phyloP scores from a whole-genome alignment of 2,888 invertebrate species.

The Stomorhina lunata region DNA sequence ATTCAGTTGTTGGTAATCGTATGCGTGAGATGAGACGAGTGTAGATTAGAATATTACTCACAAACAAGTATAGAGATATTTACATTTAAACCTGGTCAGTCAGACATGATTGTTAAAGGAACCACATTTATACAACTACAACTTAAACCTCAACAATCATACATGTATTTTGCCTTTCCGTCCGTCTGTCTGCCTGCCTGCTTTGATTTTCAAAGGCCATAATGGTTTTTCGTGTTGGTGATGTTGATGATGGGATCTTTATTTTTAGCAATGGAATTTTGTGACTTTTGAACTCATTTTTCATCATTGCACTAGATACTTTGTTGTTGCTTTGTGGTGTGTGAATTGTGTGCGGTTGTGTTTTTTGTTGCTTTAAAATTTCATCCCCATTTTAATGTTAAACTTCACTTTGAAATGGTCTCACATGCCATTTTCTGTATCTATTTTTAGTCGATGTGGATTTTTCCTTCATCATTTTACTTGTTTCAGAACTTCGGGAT shows the following conservation, averaged over 20 bases:
- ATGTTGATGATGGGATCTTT: not conserved
- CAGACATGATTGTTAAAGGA: constrained; percentile 21
- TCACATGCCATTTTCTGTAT: constrained; percentile 50
- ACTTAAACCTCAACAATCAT: constrained; percentile 39
- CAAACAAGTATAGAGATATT: no score
- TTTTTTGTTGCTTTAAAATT: constrained; percentile 6
- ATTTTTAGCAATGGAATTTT: constrained; percentile 38
- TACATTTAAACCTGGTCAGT: constrained; percentile 52
- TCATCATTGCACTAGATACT: constrained; percentile 1
- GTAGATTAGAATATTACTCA: constrained; percentile 18
- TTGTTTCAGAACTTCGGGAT: not conserved
- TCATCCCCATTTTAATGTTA: constrained; percentile 44
- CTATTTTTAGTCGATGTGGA: not conserved
- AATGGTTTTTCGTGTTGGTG: constrained; percentile 38
- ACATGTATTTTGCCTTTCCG: no score
- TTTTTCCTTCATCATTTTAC: not conserved
- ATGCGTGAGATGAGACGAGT: not conserved
- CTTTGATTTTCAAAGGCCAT: constrained; percentile 51
- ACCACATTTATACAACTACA: not conserved
- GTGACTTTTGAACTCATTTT: constrained; percentile 52
- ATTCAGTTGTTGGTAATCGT: not conserved
- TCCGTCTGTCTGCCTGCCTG: constrained; percentile 1
- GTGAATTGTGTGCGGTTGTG: not conserved
- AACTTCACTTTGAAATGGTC: constrained; percentile 30
- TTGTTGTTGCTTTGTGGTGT: constrained; percentile 6